phyloP scores from a whole-genome alignment of 1,140 invertebrate genomes.

The Drosophila triauraria region DNA sequence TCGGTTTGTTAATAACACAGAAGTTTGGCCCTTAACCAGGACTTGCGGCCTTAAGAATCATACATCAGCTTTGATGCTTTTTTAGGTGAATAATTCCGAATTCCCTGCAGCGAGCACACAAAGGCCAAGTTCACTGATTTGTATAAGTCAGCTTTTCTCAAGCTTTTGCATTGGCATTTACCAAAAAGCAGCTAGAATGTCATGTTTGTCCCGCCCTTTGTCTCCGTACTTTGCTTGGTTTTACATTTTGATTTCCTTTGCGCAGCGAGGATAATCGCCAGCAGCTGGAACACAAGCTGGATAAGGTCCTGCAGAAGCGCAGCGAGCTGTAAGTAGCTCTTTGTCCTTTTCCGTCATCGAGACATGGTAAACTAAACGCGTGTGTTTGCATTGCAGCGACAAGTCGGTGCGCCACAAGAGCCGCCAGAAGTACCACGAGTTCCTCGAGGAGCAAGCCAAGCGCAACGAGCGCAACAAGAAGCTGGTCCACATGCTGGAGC shows the following conservation, averaged over 20 bases:
- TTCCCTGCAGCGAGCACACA: slow-evolving; percentile 17
- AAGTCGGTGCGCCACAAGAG: slow-evolving; percentile 85
- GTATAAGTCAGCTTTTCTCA: slow-evolving; percentile 16
- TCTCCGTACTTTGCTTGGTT: slow-evolving; percentile 1
- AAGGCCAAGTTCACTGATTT: slow-evolving; percentile 24
- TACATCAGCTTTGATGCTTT: not conserved
- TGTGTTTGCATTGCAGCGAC: slow-evolving; percentile 52
- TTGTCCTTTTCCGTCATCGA: not conserved
- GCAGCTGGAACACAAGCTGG: slow-evolving; percentile 81
- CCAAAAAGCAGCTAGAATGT: slow-evolving; percentile 1
- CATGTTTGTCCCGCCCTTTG: slow-evolving; percentile 19
- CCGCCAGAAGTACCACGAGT: slow-evolving; percentile 87
- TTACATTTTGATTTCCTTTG: slow-evolving; percentile 18
- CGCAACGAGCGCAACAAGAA: slow-evolving; percentile 88
- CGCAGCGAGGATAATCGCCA: slow-evolving; percentile 80
- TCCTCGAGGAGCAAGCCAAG: slow-evolving; percentile 87
- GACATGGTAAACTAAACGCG: not conserved
- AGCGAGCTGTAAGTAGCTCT: slow-evolving; percentile 79
- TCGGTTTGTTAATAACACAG: not conserved
- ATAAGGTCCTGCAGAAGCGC: slow-evolving; percentile 79
- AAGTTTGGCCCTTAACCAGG: not conserved
- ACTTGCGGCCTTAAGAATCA: slow-evolving; percentile 1
- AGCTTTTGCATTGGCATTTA: slow-evolving; percentile 23
- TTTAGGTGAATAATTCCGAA: slow-evolving; percentile 6
- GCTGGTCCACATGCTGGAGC: slow-evolving; percentile 86